These are phyloP conservation scores for Siphonodentalium dalli DNA, from an alignment of 2,888 invertebrate genomes.

Conservation along the genomic window DNA sequence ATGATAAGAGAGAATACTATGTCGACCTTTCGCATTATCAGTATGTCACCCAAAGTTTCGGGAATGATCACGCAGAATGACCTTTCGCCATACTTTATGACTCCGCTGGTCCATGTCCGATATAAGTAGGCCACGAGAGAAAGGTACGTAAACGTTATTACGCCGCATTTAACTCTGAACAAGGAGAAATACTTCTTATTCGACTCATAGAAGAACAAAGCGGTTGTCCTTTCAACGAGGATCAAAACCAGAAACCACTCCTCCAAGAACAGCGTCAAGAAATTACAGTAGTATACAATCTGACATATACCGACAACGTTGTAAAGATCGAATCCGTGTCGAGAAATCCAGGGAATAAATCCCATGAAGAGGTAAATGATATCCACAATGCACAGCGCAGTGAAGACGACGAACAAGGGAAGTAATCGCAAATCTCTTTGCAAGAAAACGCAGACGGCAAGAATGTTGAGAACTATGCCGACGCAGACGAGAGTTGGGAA, in stretches of 20 bases:
- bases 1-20: conserved; percentile 38
- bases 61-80: conserved; percentile 38
- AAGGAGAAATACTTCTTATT: conserved; percentile 27
- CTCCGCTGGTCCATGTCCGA: conserved; percentile 37
- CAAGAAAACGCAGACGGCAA: conserved; percentile 22
- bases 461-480: conserved; percentile 32
- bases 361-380: conserved; percentile 31
- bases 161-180: conserved; percentile 34
- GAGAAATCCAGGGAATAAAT: conserved; percentile 35
- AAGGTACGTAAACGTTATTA: conserved; percentile 31
- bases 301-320: conserved; percentile 38
- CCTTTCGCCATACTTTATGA: background rate
- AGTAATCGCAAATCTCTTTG: conserved; percentile 33
- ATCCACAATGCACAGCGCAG: conserved; percentile 33
- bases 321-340: conserved; percentile 31
- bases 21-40: conserved; percentile 42
- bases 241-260: conserved; percentile 35
- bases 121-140: conserved; percentile 36
- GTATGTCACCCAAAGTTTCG: conserved; percentile 39
- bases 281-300: conserved; percentile 33
- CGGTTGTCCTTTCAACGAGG: conserved; percentile 25
- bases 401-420: conserved; percentile 30
- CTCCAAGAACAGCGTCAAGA: conserved; percentile 33
- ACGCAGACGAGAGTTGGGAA: conserved; percentile 29
- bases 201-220: conserved; percentile 19